phyloP scores from a whole-genome alignment of 1,140 invertebrate species.

The Magallana angulata region DNA sequence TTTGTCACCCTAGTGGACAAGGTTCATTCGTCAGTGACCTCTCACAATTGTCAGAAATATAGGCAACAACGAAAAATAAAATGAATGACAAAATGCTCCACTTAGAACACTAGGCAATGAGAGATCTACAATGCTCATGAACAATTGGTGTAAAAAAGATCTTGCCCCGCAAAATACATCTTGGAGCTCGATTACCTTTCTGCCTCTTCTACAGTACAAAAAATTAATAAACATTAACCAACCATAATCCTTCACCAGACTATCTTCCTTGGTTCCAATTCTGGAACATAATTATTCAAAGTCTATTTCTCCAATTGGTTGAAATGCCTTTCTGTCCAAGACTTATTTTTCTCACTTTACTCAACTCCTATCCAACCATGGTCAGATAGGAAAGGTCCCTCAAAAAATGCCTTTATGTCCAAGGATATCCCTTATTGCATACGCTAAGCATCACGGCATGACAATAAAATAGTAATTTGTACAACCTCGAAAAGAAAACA shows the following conservation, averaged over 20 bases:
- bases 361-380: not conserved
- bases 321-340: not conserved
- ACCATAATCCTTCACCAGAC: not conserved
- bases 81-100: not conserved
- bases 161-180: not conserved
- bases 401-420: not conserved
- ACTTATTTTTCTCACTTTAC: not conserved
- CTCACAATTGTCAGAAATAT: not conserved
- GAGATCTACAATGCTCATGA: slow-evolving; percentile 21
- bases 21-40: not conserved
- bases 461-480: slow-evolving; percentile 1
- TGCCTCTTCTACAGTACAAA: not conserved
- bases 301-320: not conserved
- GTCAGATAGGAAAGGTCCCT: not conserved
- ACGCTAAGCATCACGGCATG: not conserved
- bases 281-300: not conserved
- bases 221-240: not conserved
- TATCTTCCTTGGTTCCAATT: not conserved
- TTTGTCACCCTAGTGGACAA: slow-evolving; percentile 12
- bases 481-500: slow-evolving; percentile 15
- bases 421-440: slow-evolving; percentile 11
- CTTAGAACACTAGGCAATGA: slow-evolving; percentile 18
- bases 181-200: not conserved
- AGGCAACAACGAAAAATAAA: not conserved
- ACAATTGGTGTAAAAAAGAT: not conserved